Evolutionary conservation across 2,113 vertebrate species (phyloP), one percentile per base, ranked within the genome.

Genomic region (Epinephelus moara): DNA sequence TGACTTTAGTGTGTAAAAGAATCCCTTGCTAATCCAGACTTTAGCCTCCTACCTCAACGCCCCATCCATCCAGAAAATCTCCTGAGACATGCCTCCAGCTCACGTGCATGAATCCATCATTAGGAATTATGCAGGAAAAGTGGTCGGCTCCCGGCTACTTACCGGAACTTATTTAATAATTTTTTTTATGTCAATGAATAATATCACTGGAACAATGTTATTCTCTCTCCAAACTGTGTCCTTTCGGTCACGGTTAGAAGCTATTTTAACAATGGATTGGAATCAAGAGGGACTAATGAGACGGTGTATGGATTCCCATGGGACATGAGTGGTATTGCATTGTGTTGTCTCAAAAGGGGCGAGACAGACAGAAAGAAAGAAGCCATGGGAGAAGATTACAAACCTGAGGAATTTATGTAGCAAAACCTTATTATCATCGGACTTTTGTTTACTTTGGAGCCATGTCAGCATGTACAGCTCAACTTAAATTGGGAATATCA

Each of bases 1-100:
- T 89, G 81, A 84, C 70, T 70, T 4, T 47, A 30, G 53, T 61
- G 47, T 84, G 63, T 78, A 49, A 73, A 73, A 37, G 21, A 66
- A 67, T 80, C 71, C 70, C 66, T 33, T 55, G 64, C 74, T 88
- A 88, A 85, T 90, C 80, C 80, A 67, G 72, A 79, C 71, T 70
- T 83, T 66, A 75, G 61, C 59, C 27, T 49, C 45, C 42, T 81
- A 68, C 70, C 59, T 78, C 52, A 23, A 17, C 14, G 25, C 75
- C 61, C 45, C 70, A 72, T 75, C 69, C 84, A 78, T 72, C 13
- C 62, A 77, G 74, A 62, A 84, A 79, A 64, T 81, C 67, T 52
- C 8, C 56, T 17, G 14, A 67, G 73, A 81, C 30, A 30, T 69
- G 75, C 19, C 59, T 63, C 19, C 23, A 11, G 45, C 74, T 81